Evolutionary conservation across 2,888 invertebrate genomes (phyloP).

Genomic region (Protodeltote pygarga): DNA sequence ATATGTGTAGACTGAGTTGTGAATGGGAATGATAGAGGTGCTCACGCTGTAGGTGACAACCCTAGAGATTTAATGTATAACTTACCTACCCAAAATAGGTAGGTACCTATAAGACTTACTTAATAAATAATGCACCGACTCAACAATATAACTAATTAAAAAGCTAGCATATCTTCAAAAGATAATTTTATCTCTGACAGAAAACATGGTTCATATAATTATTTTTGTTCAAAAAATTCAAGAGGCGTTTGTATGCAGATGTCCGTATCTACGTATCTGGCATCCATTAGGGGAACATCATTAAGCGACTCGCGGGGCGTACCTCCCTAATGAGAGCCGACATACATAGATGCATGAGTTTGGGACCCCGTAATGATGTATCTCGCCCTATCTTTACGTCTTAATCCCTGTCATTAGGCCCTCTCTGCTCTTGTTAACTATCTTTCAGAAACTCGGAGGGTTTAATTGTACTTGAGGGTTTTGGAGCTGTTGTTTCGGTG

Average conservation of each 20-base stretch:
- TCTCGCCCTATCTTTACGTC: constrained; percentile 76
- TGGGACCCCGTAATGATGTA: constrained; percentile 62
- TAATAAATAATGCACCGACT: too few relatives aligned
- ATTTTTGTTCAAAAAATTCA: constrained; percentile 16
- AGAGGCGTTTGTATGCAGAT: constrained; percentile 18
- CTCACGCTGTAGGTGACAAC: too few relatives aligned
- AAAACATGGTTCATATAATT: constrained; percentile 18
- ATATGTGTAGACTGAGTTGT: too few relatives aligned
- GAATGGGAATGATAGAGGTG: too few relatives aligned
- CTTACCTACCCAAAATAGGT: too few relatives aligned
- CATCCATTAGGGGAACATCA: constrained; percentile 62
- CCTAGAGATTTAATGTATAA: too few relatives aligned
- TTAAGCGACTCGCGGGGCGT: constrained; percentile 58
- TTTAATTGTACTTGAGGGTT: constrained; percentile 42
- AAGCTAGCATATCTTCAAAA: too few relatives aligned
- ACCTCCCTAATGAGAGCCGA: constrained; percentile 69
- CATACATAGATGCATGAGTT: constrained; percentile 75
- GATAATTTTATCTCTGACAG: constrained; percentile 18
- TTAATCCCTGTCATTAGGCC: constrained; percentile 76
- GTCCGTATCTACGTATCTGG: constrained; percentile 24
- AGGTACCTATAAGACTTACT: too few relatives aligned
- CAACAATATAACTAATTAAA: too few relatives aligned
- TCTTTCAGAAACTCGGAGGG: constrained; percentile 41
- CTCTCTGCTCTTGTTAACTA: constrained; percentile 52
- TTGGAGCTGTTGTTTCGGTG: constrained; percentile 12